These are phyloP conservation scores for Hippolais icterina DNA, from an alignment of 2,113 vertebrate species.

Conservation along the genomic window DNA sequence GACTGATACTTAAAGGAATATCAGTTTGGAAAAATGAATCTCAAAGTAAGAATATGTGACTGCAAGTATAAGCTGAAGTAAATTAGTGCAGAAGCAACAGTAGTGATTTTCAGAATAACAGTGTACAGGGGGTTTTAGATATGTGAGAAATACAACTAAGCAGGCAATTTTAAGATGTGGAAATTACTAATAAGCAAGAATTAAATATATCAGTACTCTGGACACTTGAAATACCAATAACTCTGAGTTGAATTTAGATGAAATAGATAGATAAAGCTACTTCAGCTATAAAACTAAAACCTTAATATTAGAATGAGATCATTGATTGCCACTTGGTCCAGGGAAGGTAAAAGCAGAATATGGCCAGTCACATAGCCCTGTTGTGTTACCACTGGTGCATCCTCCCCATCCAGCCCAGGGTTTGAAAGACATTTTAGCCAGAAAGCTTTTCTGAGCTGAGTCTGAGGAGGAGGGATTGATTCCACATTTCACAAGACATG, in stretches of 20 bases:
- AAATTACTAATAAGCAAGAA: not conserved
- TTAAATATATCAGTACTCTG: not conserved
- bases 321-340: not conserved
- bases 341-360: not conserved
- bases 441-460: not conserved
- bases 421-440: not conserved
- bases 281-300: not conserved
- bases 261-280: not conserved
- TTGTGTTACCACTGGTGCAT: not conserved
- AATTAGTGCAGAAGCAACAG: not conserved
- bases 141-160: not conserved
- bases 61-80: not conserved
- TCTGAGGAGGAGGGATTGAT: not conserved
- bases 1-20: not conserved
- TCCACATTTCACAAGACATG: not conserved
- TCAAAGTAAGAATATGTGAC: not conserved
- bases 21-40: not conserved
- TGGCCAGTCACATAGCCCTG: not conserved
- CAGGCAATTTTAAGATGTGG: not conserved
- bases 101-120: not conserved
- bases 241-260: not conserved
- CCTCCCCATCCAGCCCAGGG: not conserved
- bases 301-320: not conserved
- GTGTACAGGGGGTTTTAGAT: not conserved
- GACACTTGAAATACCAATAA: not conserved